Conservation (phyloP, 1,140 invertebrate genomes). For the Drosophila biarmipes region DNA sequence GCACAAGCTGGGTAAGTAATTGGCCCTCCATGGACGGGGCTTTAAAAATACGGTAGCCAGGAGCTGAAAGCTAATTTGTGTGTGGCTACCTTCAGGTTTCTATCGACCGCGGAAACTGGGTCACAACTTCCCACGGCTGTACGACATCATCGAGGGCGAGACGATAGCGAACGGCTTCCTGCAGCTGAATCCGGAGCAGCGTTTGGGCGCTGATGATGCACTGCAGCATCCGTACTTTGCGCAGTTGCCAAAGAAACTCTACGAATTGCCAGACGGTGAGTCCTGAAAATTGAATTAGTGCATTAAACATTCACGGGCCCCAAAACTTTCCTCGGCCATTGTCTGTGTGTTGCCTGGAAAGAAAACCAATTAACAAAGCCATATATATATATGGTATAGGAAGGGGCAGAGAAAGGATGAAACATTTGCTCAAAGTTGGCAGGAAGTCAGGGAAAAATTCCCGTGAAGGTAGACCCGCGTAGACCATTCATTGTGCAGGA, state of each 20-base stretch:
- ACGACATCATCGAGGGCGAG: slow-evolving; percentile 94
- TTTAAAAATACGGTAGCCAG: too few species aligned
- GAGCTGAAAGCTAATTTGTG: background rate
- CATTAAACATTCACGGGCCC: slow-evolving; percentile 63
- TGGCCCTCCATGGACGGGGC: slow-evolving; percentile 1
- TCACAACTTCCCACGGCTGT: slow-evolving; percentile 93
- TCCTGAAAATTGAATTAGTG: slow-evolving; percentile 46
- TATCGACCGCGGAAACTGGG: slow-evolving; percentile 92
- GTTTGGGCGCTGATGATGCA: slow-evolving; percentile 95
- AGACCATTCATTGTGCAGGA: slow-evolving; percentile 24
- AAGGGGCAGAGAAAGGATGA: background rate
- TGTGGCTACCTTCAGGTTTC: slow-evolving; percentile 83
- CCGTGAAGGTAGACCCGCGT: slow-evolving; percentile 1
- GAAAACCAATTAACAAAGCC: slow-evolving; percentile 70
- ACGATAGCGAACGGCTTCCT: slow-evolving; percentile 93
- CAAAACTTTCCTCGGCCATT: slow-evolving; percentile 19
- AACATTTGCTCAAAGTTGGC: slow-evolving; percentile 59
- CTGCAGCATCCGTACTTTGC: slow-evolving; percentile 96
- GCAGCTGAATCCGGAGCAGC: slow-evolving; percentile 93
- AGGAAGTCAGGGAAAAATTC: background rate
- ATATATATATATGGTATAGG: too few species aligned
- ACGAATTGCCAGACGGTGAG: slow-evolving; percentile 95
- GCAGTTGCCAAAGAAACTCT: slow-evolving; percentile 94
- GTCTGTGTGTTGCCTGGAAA: slow-evolving; percentile 35
- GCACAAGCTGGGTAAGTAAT: slow-evolving; percentile 88